These are phyloP conservation scores for Pogona vitticeps DNA, from an alignment of 2,113 vertebrate genomes.

Conservation along the genomic window DNA sequence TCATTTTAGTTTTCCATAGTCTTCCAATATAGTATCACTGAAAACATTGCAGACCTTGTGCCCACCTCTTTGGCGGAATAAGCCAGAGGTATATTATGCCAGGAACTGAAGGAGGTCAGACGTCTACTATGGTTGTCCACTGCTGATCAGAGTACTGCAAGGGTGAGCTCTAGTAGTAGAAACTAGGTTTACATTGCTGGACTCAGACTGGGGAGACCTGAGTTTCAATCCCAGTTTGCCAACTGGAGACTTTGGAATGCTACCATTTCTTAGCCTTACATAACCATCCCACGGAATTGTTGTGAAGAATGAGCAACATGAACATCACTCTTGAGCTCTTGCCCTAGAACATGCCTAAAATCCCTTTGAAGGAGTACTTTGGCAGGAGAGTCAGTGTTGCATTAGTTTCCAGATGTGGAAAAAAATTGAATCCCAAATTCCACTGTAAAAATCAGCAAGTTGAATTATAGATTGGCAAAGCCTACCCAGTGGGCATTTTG, in stretches of 20 bases:
- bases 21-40: too few species aligned
- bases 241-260: too few species aligned
- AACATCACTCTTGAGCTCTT: neutral
- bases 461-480: neutral
- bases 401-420: neutral
- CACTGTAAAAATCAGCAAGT: neutral
- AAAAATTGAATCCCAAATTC: neutral
- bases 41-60: too few species aligned
- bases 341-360: neutral
- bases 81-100: neutral
- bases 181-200: neutral
- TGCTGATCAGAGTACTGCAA: neutral
- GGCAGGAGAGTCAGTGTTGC: neutral
- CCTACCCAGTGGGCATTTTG: neutral
- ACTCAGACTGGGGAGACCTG: neutral
- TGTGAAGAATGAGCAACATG: too few species aligned
- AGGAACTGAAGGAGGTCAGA: neutral
- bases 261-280: too few species aligned
- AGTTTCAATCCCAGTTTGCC: neutral
- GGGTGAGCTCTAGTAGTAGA: neutral
- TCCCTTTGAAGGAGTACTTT: neutral
- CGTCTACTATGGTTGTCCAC: too few species aligned
- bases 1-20: too few species aligned
- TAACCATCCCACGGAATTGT: too few species aligned
- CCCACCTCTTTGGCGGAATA: neutral